Percentiles rank a stretch among this genome's conserved stretches.
phyloP scores from a whole-genome alignment of 53 echinoderm and acorn worm species.

The Temnopleurus reevesii region DNA sequence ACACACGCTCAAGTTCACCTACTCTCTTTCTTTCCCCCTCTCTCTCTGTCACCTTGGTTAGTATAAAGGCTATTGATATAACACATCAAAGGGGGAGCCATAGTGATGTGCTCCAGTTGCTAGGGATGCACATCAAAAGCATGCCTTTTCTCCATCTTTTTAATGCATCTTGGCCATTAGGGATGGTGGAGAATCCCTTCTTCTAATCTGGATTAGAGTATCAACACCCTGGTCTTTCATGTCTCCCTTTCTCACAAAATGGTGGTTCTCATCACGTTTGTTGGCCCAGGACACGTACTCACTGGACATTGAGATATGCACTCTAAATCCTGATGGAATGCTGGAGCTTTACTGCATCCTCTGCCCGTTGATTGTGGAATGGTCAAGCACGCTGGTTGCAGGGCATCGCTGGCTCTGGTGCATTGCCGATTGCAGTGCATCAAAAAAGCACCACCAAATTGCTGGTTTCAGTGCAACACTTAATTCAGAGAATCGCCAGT shows the following conservation, averaged over 20 bases:
- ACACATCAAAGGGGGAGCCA: not conserved
- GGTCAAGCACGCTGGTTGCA: too few species aligned
- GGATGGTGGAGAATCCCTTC: slow-evolving; percentile 19
- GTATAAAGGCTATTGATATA: not conserved
- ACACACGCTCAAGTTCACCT: not conserved
- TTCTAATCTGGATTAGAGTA: slow-evolving; percentile 55
- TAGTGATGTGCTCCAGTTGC: slow-evolving; percentile 32
- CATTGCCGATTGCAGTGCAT: too few species aligned
- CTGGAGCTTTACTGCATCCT: not conserved
- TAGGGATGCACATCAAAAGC: slow-evolving; percentile 34
- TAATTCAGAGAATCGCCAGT: too few species aligned
- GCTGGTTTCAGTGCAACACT: too few species aligned
- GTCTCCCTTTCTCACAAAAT: not conserved
- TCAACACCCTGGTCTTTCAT: slow-evolving; percentile 24
- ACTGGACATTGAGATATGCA: not conserved
- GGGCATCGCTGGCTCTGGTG: too few species aligned
- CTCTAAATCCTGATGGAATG: slow-evolving; percentile 14
- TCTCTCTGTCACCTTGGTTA: not conserved
- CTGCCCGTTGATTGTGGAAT: not conserved
- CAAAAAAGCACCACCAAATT: too few species aligned
- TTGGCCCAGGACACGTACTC: slow-evolving; percentile 14
- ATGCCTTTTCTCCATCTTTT: slow-evolving; percentile 32
- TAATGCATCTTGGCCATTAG: slow-evolving; percentile 55
- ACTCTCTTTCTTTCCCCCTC: not conserved
- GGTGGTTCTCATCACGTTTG: slow-evolving; percentile 32